Evolutionary conservation across 1,140 invertebrate genomes (phyloP), one percentile per base, ranked within the genome.

Genomic region (Pantala flavescens): DNA sequence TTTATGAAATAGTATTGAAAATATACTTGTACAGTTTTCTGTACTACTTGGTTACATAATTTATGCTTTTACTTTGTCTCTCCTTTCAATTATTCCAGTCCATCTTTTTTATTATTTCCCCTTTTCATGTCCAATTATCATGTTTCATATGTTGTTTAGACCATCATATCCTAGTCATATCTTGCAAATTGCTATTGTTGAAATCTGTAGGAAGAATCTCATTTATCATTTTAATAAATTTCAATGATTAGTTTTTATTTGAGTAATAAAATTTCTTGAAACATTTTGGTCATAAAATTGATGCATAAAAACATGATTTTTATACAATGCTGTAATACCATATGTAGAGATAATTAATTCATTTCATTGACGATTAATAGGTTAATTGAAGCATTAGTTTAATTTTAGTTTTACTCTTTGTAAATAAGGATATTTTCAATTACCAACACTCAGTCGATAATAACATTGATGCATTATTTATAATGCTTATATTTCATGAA

Each of bases 1-100:
- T 63, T 19, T 63, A 19, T 63, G 49, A 21, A 16, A 63, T 63
- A 63, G 49, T 63, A 63, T 63, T 63, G 49, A 21, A 63, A 63
- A 63, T 63, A 63, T 63, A 63, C 49, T 63, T 63, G 49, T 63
- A 63, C 49, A 63, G 49, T 63, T 63, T 63, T 63, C 49, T 63
- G 49, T 63, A 63, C 28, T 9, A 36, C 49, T 63, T 63, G 49
- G 16, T 63, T 21, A 63, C n/a, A 19, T 63, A 63, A 63, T 63
- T 63, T 63, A 63, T 63, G n/a, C 49, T 14, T n/a, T 63, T 63
- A 16, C 49, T 14, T 21, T 63, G 49, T 21, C 49, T 63, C n/a
- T 7, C 49, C 49, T 63, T 21, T 63, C n/a, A 19, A 16, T 63
- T 63, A 63, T 63, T 63, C 49, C 14, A 63, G 14, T 21, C 14